These are phyloP conservation scores for Tetrapedia diversipes DNA, from an alignment of 2,888 invertebrate genomes.

Conservation along the genomic window DNA sequence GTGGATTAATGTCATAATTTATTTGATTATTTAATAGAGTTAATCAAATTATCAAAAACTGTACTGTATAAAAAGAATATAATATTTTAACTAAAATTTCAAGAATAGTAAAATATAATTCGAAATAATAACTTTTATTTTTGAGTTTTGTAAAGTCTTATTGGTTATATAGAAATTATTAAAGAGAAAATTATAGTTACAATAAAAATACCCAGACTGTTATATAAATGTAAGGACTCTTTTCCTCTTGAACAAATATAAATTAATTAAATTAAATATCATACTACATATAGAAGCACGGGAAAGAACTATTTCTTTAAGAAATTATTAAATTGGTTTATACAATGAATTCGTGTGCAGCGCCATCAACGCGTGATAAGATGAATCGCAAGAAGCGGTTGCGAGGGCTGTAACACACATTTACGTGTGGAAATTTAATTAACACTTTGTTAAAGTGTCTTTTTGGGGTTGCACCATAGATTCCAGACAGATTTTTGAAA, in stretches of 20 bases:
- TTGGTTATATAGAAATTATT: conserved; percentile 14
- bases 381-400: conserved; percentile 70
- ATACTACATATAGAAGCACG: background rate
- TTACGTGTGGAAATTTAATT: conserved; percentile 71
- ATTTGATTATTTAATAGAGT: background rate
- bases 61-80: background rate
- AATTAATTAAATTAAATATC: conserved; percentile 32
- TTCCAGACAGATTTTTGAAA: conserved; percentile 49
- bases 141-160: background rate
- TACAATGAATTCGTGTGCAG: conserved; percentile 52
- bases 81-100: background rate
- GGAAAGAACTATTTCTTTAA: background rate
- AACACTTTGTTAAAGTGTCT: conserved; percentile 52
- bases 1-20: background rate
- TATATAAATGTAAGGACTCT: conserved; percentile 12
- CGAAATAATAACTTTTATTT: background rate
- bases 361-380: conserved; percentile 69
- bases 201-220: conserved; percentile 1
- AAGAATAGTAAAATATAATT: background rate
- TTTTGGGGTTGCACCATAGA: conserved; percentile 49
- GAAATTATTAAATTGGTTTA: conserved; percentile 56
- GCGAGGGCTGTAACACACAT: conserved; percentile 62
- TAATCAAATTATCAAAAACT: background rate
- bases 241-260: background rate
- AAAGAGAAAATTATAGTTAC: background rate